Conservation (phyloP, 2,113 vertebrate species). For the Tiliqua scincoides region DNA sequence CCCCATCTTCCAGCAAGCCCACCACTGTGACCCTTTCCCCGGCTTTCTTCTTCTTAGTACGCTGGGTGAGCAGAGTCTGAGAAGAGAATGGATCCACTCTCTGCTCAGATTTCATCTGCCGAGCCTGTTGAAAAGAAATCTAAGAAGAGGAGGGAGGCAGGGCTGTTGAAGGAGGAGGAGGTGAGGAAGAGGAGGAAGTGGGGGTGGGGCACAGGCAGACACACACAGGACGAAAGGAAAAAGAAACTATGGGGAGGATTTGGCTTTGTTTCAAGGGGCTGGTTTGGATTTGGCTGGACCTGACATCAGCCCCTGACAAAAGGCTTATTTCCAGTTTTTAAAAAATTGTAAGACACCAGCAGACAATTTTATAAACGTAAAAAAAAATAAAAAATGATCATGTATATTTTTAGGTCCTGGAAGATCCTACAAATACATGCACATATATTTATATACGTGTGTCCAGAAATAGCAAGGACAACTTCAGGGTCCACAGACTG, state of each 20-base stretch:
- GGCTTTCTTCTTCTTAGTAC: too few species aligned
- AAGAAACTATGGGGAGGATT: too few species aligned
- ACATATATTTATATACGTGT: conserved; percentile 42
- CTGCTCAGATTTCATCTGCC: too few species aligned
- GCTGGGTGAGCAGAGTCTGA: too few species aligned
- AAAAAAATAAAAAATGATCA: neutral
- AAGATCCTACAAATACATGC: conserved; percentile 34
- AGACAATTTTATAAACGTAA: conserved; percentile 54
- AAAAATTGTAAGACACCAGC: conserved; percentile 22
- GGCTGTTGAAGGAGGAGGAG: neutral
- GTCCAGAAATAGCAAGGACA: conserved; percentile 60
- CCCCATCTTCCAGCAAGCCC: too few species aligned
- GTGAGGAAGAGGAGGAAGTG: neutral
- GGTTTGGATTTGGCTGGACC: too few species aligned
- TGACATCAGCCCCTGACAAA: neutral
- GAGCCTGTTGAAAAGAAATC: too few species aligned
- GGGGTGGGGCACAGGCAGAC: neutral
- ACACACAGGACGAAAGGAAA: too few species aligned
- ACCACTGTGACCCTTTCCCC: too few species aligned
- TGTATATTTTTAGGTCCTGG: conserved; percentile 48
- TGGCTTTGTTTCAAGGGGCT: too few species aligned
- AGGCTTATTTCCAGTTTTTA: conserved; percentile 25
- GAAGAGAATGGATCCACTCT: neutral
- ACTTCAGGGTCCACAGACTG: conserved; percentile 61
- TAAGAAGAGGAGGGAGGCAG: too few species aligned